Percentiles rank a stretch among this genome's conserved stretches.
phyloP scores from a whole-genome alignment of 2,113 vertebrate species.

The Morone saxatilis region DNA sequence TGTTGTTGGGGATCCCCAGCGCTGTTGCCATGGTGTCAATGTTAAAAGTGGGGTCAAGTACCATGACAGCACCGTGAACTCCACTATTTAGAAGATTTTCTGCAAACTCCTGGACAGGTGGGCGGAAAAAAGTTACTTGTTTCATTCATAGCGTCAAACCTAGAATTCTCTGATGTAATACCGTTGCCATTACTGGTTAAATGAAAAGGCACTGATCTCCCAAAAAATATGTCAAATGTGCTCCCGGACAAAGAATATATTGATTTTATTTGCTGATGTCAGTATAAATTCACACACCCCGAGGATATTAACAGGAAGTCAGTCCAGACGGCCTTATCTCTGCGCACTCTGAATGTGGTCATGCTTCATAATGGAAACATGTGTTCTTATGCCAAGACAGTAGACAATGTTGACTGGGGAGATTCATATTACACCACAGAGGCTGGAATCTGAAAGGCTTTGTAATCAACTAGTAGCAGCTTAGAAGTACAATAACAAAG shows the following conservation, averaged over 20 bases:
- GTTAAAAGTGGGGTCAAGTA: conserved; percentile 89
- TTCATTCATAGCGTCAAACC: neutral
- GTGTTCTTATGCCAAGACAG: conserved; percentile 1
- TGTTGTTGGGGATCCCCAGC: conserved; percentile 86
- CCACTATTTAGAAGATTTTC: conserved; percentile 88
- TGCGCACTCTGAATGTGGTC: neutral
- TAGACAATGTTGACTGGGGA: conserved; percentile 15
- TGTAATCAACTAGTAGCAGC: conserved; percentile 30
- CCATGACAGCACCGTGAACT: conserved; percentile 89
- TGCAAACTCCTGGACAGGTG: conserved; percentile 85
- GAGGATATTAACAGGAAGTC: conserved; percentile 40
- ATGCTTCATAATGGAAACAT: conserved; percentile 23
- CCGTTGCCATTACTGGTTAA: neutral
- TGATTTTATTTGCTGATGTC: conserved; percentile 23
- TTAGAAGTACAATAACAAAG: conserved; percentile 30
- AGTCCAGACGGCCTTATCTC: conserved; percentile 40
- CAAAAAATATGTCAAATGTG: neutral
- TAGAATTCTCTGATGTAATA: neutral
- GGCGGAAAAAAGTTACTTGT: neutral
- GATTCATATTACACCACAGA: conserved; percentile 21
- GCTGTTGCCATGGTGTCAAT: conserved; percentile 84
- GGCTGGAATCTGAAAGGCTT: conserved; percentile 32
- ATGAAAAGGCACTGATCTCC: neutral
- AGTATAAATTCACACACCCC: conserved; percentile 3
- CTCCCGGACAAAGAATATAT: neutral